Evolutionary conservation across 2,113 vertebrate genomes (phyloP), one percentile per base, ranked within the genome.

Genomic region (Anarrhichthys ocellatus): DNA sequence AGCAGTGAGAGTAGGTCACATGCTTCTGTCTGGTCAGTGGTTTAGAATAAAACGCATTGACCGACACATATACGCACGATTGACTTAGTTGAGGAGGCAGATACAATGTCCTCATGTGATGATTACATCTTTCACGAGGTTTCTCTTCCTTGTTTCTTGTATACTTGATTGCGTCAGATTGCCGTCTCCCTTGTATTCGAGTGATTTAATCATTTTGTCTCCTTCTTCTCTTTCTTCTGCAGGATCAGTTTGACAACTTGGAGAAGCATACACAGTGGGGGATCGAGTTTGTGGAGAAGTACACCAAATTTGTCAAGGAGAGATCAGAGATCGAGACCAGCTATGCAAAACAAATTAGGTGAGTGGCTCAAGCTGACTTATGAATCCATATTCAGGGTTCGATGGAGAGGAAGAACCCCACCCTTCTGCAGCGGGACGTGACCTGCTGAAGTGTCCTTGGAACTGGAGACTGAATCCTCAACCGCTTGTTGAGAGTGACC

Each of bases 341-440:
- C 96, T 99, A 99, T 98, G 98, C 98, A 94, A 99, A 99, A 92
- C 98, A 99, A 88, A 97, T 99, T 94, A 96, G 98, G 98, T 99
- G 93, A 97, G 97, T 86, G 3, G 3, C 29, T 70, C 29, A 9
- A 56, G 14, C 44, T 18, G 63, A 61, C 4, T 44, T 13, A 7
- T 61, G 58, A 34, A 71, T 48, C 46, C 48, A 13, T 32, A 1
- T 54, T 9, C 20, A n/a, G 50, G 50, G 22, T 17, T 15, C 9
- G 40, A 10, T 17, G 15, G 15, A 6, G 46, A 5, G 4, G 15
- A 48, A 20, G 6, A 20, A 48, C 9, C 40, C 40, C 40, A 8
- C 18, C 54, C 27, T 4, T 56, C 29, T 34, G 42, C 20, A 13
- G 40, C 69, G 75, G 67, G 52, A 80, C 72, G 69, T 80, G 85